Evolutionary conservation across 1,140 invertebrate species (phyloP).

Genomic region (Hypsibius dujardini): DNA sequence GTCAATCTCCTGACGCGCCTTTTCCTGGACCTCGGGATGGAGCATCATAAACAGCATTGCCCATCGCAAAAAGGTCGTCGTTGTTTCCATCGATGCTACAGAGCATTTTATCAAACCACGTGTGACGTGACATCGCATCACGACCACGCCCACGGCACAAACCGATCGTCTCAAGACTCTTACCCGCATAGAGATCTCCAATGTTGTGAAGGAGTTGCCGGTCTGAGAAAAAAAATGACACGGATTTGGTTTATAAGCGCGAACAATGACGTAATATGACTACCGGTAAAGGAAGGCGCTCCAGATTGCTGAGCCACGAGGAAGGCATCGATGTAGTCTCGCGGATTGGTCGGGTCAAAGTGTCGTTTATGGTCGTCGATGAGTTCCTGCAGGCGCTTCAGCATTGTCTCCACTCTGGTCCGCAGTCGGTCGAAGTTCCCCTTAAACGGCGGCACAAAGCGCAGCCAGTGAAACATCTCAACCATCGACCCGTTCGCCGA

Average conservation of each 20-base stretch:
- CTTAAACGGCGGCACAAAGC: not conserved
- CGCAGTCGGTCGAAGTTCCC: not conserved
- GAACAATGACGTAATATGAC: too few relatives aligned
- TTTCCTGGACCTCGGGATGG: constrained; percentile 31
- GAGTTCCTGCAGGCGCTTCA: constrained; percentile 35
- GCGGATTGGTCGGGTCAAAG: constrained; percentile 43
- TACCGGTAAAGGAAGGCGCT: not conserved
- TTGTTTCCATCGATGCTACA: constrained; percentile 28
- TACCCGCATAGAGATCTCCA: not conserved
- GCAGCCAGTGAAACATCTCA: not conserved
- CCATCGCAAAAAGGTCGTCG: constrained; percentile 30
- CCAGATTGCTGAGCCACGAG: constrained; percentile 36
- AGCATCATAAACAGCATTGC: constrained; percentile 27
- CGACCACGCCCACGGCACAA: too few relatives aligned
- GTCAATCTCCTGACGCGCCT: constrained; percentile 30
- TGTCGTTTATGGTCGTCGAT: constrained; percentile 51
- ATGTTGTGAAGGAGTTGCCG: not conserved
- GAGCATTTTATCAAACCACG: not conserved
- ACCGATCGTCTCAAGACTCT: too few relatives aligned
- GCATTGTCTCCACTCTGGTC: not conserved
- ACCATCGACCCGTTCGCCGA: not conserved
- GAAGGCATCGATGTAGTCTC: constrained; percentile 70
- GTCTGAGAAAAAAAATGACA: not conserved
- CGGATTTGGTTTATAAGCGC: too few relatives aligned
- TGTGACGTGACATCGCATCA: too few relatives aligned